These are phyloP conservation scores for Diaprepes abbreviatus DNA, from an alignment of 2,888 invertebrate species.

Conservation along the genomic window DNA sequence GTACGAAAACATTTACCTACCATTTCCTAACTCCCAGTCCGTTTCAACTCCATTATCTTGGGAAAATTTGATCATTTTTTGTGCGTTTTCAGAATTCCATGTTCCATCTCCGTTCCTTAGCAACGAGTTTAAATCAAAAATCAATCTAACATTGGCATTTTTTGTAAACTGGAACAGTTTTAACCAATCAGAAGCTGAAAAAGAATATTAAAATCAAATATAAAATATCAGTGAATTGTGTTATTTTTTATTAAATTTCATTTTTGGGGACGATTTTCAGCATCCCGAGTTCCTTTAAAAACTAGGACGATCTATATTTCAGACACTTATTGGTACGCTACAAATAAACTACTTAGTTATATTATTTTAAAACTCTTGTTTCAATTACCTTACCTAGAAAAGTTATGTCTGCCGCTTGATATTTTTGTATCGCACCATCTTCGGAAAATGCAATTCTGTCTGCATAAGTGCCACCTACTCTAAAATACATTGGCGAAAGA, in stretches of 20 bases:
- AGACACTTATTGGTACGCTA: too few relatives aligned
- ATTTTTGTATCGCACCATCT: slow-evolving; percentile 44
- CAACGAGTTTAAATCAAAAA: slow-evolving; percentile 81
- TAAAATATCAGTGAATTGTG: too few relatives aligned
- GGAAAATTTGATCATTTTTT: slow-evolving; percentile 75
- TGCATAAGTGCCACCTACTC: slow-evolving; percentile 79
- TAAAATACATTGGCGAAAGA: slow-evolving; percentile 75
- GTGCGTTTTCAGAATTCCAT: slow-evolving; percentile 80
- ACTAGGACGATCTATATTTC: too few relatives aligned
- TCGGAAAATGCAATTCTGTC: slow-evolving; percentile 75
- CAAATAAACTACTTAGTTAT: too few relatives aligned
- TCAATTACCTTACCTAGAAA: slow-evolving; percentile 17
- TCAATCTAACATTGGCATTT: slow-evolving; percentile 71
- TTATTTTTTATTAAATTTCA: too few relatives aligned
- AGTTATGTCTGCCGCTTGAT: slow-evolving; percentile 16
- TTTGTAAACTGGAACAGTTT: slow-evolving; percentile 74
- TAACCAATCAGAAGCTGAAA: too few relatives aligned
- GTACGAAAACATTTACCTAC: slow-evolving; percentile 63
- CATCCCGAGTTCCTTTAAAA: too few relatives aligned
- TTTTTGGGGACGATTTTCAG: too few relatives aligned
- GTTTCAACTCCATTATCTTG: slow-evolving; percentile 69
- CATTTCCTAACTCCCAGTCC: slow-evolving; percentile 81
- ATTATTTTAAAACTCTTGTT: too few relatives aligned
- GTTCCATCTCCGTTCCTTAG: slow-evolving; percentile 70
- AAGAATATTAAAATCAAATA: too few relatives aligned